phyloP scores from a whole-genome alignment of 1,140 invertebrate genomes.

The Drosophila ficusphila region DNA sequence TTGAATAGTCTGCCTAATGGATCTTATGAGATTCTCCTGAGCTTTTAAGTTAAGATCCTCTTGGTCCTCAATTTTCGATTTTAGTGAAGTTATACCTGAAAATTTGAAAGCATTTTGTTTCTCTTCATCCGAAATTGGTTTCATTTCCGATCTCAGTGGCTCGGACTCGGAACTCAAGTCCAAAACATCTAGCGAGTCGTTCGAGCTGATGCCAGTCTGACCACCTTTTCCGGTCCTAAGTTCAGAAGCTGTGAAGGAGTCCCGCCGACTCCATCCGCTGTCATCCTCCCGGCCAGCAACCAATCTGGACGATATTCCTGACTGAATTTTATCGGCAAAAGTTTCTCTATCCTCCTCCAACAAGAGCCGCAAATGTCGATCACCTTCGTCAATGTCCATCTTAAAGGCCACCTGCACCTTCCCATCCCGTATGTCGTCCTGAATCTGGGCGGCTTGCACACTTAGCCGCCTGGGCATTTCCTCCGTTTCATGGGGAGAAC shows the following conservation, averaged over 20 bases:
- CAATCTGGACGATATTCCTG: neutral
- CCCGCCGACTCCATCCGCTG: neutral
- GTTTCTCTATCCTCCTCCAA: slow-evolving; percentile 2
- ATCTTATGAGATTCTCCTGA: slow-evolving; percentile 19
- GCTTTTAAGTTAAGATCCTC: neutral
- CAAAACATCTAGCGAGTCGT: neutral
- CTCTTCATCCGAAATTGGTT: neutral
- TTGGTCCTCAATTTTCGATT: neutral
- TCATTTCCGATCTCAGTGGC: neutral
- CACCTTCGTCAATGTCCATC: slow-evolving; percentile 18
- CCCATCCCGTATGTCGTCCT: slow-evolving; percentile 14
- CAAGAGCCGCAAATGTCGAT: slow-evolving; percentile 6
- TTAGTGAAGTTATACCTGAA: neutral
- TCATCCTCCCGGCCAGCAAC: neutral
- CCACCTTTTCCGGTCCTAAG: neutral
- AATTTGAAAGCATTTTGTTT: neutral
- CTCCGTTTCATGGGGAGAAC: neutral
- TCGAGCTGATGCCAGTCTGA: neutral
- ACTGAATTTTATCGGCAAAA: no score
- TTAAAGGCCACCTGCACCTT: slow-evolving; percentile 25
- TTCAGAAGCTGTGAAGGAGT: neutral
- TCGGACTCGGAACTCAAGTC: neutral
- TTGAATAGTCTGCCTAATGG: slow-evolving; percentile 13
- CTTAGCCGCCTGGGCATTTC: neutral
- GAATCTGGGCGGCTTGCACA: neutral